Conservation (phyloP, 1,140 invertebrate genomes). For the Trachelipus rathkii region DNA sequence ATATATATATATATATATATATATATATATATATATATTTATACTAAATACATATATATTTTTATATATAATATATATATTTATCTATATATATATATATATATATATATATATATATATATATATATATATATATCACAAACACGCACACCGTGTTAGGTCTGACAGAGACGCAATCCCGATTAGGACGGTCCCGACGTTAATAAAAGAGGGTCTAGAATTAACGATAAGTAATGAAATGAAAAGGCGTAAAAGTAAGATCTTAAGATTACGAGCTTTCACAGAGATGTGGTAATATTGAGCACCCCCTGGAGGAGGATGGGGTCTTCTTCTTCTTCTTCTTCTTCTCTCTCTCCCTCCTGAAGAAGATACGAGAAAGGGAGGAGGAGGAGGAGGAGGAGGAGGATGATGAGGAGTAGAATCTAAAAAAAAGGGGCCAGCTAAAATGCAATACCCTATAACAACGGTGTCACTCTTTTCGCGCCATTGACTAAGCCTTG, state of each 20-base stretch:
- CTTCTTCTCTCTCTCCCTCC: neutral
- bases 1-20: no score
- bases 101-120: no score
- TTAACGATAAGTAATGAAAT: slow-evolving; percentile 9
- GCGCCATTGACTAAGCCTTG: neutral
- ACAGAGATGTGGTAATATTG: slow-evolving; percentile 1
- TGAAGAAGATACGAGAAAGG: neutral
- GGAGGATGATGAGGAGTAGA: no score
- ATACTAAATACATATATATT: no score
- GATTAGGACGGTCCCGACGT: neutral
- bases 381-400: no score
- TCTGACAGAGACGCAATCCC: neutral
- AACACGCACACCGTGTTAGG: no score
- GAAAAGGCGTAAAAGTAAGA: slow-evolving; percentile 1
- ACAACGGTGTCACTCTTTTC: neutral
- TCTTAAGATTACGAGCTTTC: slow-evolving; percentile 3
- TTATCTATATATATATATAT: no score
- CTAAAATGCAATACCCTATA: neutral
- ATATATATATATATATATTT: no score
- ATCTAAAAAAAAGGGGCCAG: neutral
- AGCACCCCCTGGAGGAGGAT: neutral
- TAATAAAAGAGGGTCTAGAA: slow-evolving; percentile 6
- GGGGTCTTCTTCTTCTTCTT: neutral
- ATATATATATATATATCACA: no score
- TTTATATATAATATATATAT: no score